Base-by-base conservation (phyloP, 92 coral and sea anemone genomes). In the Siderastrea radians region DNA sequence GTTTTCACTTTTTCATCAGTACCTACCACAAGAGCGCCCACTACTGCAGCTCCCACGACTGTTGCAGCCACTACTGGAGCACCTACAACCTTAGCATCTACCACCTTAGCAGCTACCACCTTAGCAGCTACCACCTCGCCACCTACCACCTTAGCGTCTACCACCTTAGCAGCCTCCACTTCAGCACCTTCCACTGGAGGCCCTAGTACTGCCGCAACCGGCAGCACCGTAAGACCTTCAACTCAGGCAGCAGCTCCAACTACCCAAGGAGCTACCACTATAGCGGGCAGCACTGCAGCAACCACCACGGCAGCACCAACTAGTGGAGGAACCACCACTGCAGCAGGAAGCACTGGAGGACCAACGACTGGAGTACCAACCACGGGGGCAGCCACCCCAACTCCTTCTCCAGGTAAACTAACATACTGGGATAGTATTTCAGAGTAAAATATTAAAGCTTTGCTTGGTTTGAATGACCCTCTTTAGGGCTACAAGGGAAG, bases 121-220 rank as follows among this genome's bases (percentile, higher is more conserved):
- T 68, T 12, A 64, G 46, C 67, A 54, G 38, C 14, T 6, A 49
- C 81, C 14, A 16, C 60, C 26, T 14, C 62, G 13, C 60, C 59
- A 5, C 45, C 55, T 2, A 74, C 17, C 44, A 46, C 79, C 6
- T 13, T 6, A 2, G 17, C 5, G 15, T 58, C 81, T 15, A 9
- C 81, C 5, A 47, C 60, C 5, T 71, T 57, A 45, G 58, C 54
- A n/a, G 4, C 58, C 46, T 8, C 72, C 12, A 60, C 46, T 17
- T 53, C 57, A 49, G 49, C 82, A n/a, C 15, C 60, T 43, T 9
- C 79, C 19, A 74, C 88, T 57, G 73, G 12, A 8, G 17, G 6
- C 4, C 57, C 88, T 3, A 46, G 45, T 46, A 45, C 76, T 46
- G 12, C 49, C 2, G 53, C 76, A 44, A 26, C 38, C 38, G 49